Evolutionary conservation across 2,888 invertebrate species (phyloP), one percentile per base, ranked within the genome.

Genomic region (Ecliptopera silaceata): DNA sequence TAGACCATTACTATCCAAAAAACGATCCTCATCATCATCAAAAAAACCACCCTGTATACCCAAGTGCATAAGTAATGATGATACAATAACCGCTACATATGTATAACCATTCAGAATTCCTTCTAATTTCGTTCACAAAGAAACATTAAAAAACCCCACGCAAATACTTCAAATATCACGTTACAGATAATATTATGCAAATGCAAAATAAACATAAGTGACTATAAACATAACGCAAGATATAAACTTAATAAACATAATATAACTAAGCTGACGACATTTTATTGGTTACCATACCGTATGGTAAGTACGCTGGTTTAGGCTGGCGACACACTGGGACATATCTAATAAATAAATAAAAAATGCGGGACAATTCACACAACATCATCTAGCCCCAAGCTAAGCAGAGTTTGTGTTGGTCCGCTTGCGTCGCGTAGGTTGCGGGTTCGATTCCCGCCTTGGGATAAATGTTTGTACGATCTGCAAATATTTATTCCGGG

Each of bases 231-330:
- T 36, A 42, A 39, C 29, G 13, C 18, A 48, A 39, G 43, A 36
- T 31, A 55, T 47, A 38, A 47, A 47, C 36, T 36, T 38, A 26
- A 15, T 36, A 38, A 47, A 47, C 36, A 47, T 38, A 26, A 36
- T 36, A 36, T 36, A 36, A 42, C 22, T 52, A 49, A 39, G 46
- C 54, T 61, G 64, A 64, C 56, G 71, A 74, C 76, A 75, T 69
- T 75, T 77, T 78, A 77, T 76, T 71, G 61, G 52, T 67, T 72
- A 74, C 71, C 75, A 65, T 68, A 66, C 66, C 64, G 61, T 60
- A 56, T 63, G 66, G 39, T 44, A 18, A 31, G 18, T 18, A 10
- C 26, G 3, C 15, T 48, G 12, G 10, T 47, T 45, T 41, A 20
- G 39, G 56, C 26, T 29, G n/a, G 22, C 2, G 12, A 48, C 32